Conservation (phyloP, 2,113 vertebrate genomes). For the Caranx melampygus region DNA sequence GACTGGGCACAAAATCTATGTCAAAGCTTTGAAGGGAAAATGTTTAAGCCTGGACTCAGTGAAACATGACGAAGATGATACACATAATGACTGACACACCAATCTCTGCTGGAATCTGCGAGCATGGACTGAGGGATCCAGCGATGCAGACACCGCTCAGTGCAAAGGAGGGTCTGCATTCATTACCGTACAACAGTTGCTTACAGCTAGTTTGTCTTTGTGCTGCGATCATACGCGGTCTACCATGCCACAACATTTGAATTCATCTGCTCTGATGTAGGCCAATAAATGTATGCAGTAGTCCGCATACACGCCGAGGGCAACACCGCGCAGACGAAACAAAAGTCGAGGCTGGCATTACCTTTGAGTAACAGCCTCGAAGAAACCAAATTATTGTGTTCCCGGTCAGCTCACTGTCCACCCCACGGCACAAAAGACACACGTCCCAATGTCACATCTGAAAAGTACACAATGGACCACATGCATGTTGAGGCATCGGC, state of each 20-base stretch:
- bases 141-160: constrained; percentile 58
- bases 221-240: constrained; percentile 67
- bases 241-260: constrained; percentile 60
- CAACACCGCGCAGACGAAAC: constrained; percentile 41
- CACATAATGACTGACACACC: constrained; percentile 64
- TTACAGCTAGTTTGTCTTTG: constrained; percentile 74
- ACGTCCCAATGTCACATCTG: constrained; percentile 59
- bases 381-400: constrained; percentile 48
- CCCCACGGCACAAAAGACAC: constrained; percentile 70
- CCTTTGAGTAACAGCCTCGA: constrained; percentile 35
- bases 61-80: constrained; percentile 46
- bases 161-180: constrained; percentile 63
- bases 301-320: constrained; percentile 48
- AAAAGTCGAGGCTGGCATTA: constrained; percentile 65
- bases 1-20: constrained; percentile 20
- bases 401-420: constrained; percentile 66
- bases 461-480: constrained; percentile 54
- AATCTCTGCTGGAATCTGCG: constrained; percentile 63
- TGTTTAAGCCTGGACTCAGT: constrained; percentile 40
- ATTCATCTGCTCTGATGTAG: constrained; percentile 68
- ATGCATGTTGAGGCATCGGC: constrained; percentile 7
- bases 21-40: constrained; percentile 38
- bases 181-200: constrained; percentile 75
- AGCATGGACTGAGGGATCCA: constrained; percentile 39
- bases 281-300: constrained; percentile 49